Conservation (phyloP, 2,113 vertebrate species). For the Coturnix japonica region DNA sequence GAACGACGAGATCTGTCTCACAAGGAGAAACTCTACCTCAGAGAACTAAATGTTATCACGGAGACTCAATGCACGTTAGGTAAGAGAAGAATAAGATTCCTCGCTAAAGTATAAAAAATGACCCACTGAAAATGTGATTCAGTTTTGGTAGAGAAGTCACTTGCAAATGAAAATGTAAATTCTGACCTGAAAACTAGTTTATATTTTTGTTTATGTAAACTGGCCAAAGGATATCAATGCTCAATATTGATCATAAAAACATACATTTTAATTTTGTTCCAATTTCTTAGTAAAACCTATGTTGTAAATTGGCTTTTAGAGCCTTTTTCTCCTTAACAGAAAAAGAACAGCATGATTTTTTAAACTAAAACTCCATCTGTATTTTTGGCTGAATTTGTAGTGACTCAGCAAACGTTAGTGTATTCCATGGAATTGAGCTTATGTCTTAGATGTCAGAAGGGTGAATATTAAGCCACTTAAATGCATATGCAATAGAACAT, state of each 20-base stretch:
- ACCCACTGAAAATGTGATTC: neutral
- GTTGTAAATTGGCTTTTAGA: neutral
- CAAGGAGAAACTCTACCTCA: conserved; percentile 96
- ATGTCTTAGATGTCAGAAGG: neutral
- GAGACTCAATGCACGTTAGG: conserved; percentile 98
- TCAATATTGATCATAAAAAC: neutral
- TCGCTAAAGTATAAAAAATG: neutral
- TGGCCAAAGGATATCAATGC: neutral
- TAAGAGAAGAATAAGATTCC: conserved; percentile 60
- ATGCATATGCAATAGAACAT: neutral
- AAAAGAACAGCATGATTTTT: neutral
- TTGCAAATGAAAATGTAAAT: neutral
- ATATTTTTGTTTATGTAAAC: neutral
- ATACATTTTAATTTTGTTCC: neutral
- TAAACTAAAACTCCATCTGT: neutral
- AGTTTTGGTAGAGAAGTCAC: neutral
- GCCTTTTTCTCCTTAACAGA: neutral
- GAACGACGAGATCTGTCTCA: conserved; percentile 97
- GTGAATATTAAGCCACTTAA: neutral
- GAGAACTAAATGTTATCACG: conserved; percentile 97
- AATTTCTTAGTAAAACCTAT: neutral
- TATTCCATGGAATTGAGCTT: neutral
- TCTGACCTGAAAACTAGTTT: neutral
- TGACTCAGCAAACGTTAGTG: neutral
- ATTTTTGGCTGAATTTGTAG: neutral